These are phyloP conservation scores for Gnatocerus cornutus DNA, from an alignment of 2,888 invertebrate species.

Conservation along the genomic window DNA sequence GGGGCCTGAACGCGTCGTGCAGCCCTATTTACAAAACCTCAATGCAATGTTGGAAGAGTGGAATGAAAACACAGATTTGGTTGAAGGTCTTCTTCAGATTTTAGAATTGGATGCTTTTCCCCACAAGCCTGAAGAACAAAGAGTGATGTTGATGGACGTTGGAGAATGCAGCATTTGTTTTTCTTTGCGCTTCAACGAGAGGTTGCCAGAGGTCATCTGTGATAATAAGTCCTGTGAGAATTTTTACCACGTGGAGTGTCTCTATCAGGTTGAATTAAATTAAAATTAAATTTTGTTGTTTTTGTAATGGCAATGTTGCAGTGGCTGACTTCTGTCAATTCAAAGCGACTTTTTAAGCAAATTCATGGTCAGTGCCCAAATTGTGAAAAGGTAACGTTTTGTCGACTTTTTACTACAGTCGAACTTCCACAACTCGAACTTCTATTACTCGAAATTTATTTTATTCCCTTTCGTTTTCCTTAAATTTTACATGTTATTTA, in stretches of 20 bases:
- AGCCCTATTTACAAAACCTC: constrained; percentile 60
- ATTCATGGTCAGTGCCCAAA: constrained; percentile 67
- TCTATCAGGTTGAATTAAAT: constrained; percentile 69
- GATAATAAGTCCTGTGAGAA: constrained; percentile 67
- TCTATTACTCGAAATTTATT: too few species aligned
- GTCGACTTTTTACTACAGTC: too few species aligned
- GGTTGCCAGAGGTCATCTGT: constrained; percentile 69
- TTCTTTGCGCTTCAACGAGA: constrained; percentile 64
- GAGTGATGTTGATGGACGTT: constrained; percentile 57
- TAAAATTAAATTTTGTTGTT: too few species aligned
- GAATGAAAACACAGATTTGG: constrained; percentile 61
- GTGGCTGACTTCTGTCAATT: constrained; percentile 65
- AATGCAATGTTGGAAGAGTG: constrained; percentile 67
- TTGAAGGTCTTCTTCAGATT: constrained; percentile 66
- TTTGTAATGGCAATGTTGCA: too few species aligned
- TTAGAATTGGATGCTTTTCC: constrained; percentile 64
- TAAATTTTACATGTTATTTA: too few species aligned
- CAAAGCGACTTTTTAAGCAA: constrained; percentile 62
- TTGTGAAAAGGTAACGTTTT: constrained; percentile 64
- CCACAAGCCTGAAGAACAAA: constrained; percentile 50
- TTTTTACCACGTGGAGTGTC: constrained; percentile 68
- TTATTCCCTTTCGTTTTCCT: too few species aligned
- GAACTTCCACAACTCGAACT: too few species aligned
- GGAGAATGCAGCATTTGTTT: constrained; percentile 71
- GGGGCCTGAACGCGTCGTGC: constrained; percentile 66